Base-by-base conservation (phyloP, 1,140 invertebrate genomes). In the Trachymyrmex cornetzi region DNA sequence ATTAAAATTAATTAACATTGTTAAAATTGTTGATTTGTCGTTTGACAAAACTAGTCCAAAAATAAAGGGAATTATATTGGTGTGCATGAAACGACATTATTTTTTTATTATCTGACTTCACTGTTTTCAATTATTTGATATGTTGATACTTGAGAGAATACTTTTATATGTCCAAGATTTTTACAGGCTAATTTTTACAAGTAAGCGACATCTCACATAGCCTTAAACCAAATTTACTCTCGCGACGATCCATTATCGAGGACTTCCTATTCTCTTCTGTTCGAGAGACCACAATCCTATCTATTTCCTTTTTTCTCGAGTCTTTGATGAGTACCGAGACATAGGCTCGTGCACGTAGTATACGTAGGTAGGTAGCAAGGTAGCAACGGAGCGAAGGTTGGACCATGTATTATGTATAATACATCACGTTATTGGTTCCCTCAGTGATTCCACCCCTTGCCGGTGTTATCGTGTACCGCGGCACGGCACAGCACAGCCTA, bases 341-440 rank as follows among this genome's bases (percentile, higher is more conserved):
- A 63, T 85, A 77, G 90, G 80, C 77, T 86, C 87, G 77, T 59
- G 87, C 89, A 64, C 86, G 88, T 91, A 90, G 88, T 91, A 90
- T 89, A 93, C 80, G 81, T 87, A 91, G 87, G 77, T 87, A 91
- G 85, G 89, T 91, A 89, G 77, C 81, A 91, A 90, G 89, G 57
- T 91, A 89, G 87, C 88, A 86, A 88, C 87, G 90, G 80, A 91
- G 86, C 91, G 90, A 88, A 55, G 77, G 88, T 93, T 92, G 93
- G 88, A 86, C 89, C 93, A 95, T 95, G 94, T 93, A 95, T 95
- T 95, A 95, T 95, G 94, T 95, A 95, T 95, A 95, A 95, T 95
- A 95, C 94, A 95, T 95, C 95, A 95, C 94, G 94, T 95, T 95
- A 95, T 95, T 95, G 95, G 94, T 95, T 95, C 91, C 92, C 94